Percentiles rank a stretch among this genome's conserved stretches.
These are phyloP conservation scores for Parochlus steinenii DNA, from an alignment of 2,888 invertebrate species.

Conservation along the genomic window DNA sequence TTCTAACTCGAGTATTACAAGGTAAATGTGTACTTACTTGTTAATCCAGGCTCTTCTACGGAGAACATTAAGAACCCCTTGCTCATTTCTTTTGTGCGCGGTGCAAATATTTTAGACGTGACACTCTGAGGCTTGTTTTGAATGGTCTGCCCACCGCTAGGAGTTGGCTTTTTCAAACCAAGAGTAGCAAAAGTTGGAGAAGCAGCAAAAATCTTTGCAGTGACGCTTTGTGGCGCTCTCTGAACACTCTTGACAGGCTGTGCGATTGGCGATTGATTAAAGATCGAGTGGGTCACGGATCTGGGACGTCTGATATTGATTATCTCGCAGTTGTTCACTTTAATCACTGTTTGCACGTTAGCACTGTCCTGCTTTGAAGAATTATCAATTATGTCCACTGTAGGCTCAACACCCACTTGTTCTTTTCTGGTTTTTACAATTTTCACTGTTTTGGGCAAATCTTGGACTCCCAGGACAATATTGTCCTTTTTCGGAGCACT, in stretches of 20 bases:
- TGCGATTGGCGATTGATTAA: slow-evolving; percentile 16
- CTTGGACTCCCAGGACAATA: slow-evolving; percentile 11
- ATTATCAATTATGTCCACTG: not conserved
- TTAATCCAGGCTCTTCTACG: slow-evolving; percentile 65
- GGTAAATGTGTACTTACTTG: slow-evolving; percentile 48
- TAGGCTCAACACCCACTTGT: not conserved
- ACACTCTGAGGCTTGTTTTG: slow-evolving; percentile 42
- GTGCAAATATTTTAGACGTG: slow-evolving; percentile 60
- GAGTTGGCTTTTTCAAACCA: slow-evolving; percentile 12
- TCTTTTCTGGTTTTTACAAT: no score
- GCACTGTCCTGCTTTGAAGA: not conserved
- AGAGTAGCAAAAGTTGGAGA: slow-evolving; percentile 4
- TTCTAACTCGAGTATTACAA: no score
- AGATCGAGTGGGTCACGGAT: slow-evolving; percentile 28
- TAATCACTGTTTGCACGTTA: slow-evolving; percentile 5
- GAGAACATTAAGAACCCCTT: slow-evolving; percentile 79
- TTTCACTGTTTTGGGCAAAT: no score
- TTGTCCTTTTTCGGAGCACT: slow-evolving; percentile 11
- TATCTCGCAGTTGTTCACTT: slow-evolving; percentile 11
- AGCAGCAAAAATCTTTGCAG: slow-evolving; percentile 5
- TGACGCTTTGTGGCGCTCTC: no score
- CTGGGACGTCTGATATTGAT: slow-evolving; percentile 21
- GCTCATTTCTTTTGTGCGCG: slow-evolving; percentile 83
- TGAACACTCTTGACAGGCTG: no score
- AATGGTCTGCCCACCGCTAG: slow-evolving; percentile 16